Base-by-base conservation (phyloP, 30 jellyfish, hydroid and myxozoan genomes). In the Aurelia aurita complex sp. Pacific region DNA sequence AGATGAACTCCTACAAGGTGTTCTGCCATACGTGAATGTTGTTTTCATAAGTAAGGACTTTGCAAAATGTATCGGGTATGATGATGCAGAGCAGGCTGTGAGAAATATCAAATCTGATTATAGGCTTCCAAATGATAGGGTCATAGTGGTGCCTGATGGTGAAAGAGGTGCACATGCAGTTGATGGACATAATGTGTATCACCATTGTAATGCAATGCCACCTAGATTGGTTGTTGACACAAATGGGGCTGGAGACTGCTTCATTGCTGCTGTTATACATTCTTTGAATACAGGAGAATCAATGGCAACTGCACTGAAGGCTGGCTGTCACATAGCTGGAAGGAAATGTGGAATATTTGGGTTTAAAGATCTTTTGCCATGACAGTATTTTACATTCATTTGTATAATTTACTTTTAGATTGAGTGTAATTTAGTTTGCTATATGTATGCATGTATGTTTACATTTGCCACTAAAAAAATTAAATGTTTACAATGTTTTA, bases 171-270 rank as follows among this genome's bases (percentile, higher is more conserved):
- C 90, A 17, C 85, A 69, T 77, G 92, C 92, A n/a, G 71, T 92
- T 52, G 88, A 61, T 38, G 50, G 57, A 2, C 7, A 17, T 35
- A 67, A 83, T 59, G 50, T 18, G 46, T 55, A 42, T 34, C 55
- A 64, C 67, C 64, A 77, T 15, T 7, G 75, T 70, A 77, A 72
- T 63, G 89, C 92, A 33, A 11, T 17, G 12, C 71, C 18, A 32
- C 74, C 73, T 19, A 77, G 62, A 10, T 51, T 51, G 35, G 76
- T 85, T 23, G 89, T 83, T 33, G 97, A 90, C 75, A 76, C 96
- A 8, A 60, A 84, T 51, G 96, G 96, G 9, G 96, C 96, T 18
- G 97, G 97, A 8, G 97, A 90, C 79, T 65, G 94, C 57, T 85
- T 90, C 46, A 85, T 73, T 15, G 97, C 96, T 10, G 96, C 94